phyloP scores from a whole-genome alignment of 2,113 vertebrate genomes.

The Grammatotria lemairii region DNA sequence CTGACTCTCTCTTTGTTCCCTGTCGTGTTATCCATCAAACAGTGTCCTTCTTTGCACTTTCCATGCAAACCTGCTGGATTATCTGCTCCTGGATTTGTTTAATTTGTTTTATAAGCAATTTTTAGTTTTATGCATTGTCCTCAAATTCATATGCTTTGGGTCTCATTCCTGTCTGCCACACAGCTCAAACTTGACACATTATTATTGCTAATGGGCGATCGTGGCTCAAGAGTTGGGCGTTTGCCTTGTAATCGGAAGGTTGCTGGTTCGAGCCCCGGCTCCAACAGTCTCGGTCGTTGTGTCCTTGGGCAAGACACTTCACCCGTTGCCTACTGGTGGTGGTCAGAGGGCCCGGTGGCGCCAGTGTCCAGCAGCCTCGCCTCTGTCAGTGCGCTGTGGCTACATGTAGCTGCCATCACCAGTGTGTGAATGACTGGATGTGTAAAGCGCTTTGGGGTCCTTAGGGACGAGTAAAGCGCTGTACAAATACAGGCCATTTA shows the following conservation, averaged over 20 bases:
- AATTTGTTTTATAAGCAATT: background rate
- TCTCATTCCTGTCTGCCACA: background rate
- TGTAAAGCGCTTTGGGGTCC: background rate
- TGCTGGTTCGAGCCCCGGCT: accelerated
- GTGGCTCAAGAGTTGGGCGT: background rate
- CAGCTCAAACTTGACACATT: background rate
- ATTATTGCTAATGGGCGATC: background rate
- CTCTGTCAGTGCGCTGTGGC: background rate
- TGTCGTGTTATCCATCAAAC: background rate
- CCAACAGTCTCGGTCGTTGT: accelerated
- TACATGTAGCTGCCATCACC: background rate
- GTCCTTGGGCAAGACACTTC: accelerated
- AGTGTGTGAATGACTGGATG: background rate
- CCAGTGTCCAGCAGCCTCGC: background rate
- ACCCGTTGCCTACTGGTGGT: background rate
- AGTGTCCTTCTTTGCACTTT: background rate
- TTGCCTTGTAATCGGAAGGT: accelerated
- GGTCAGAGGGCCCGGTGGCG: background rate
- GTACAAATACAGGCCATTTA: background rate
- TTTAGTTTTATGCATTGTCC: background rate
- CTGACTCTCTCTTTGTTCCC: background rate
- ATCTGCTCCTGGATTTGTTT: background rate
- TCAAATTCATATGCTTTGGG: background rate
- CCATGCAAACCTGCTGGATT: background rate
- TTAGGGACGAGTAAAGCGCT: background rate